Base-by-base conservation (phyloP, 2,888 invertebrate genomes). In the Neocrepidodera transversa region DNA sequence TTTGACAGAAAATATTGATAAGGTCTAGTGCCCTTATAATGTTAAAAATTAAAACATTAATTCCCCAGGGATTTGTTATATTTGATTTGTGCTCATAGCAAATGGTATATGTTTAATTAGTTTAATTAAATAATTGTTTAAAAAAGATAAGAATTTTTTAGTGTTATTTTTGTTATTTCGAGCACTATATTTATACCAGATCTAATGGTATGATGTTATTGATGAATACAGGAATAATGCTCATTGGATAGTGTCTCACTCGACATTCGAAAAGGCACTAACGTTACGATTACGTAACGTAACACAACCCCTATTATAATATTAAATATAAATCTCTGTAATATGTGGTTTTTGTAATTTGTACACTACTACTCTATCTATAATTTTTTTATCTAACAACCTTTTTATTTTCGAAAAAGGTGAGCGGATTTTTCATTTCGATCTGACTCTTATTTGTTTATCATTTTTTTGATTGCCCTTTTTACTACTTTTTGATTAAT, bases 231-330 rank as follows among this genome's bases (percentile, higher is more conserved):
- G 58, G 55, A 63, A 54, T 58, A 57, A 58, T 60, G 58, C 62
- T 56, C 51, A 59, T 64, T 65, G 47, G 58, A 64, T 76, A 75
- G 75, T 79, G 78, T 79, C 79, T 80, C 79, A 79, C 79, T 80
- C 79, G 78, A 79, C 77, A 74, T 72, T 78, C 77, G 76, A 77
- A 73, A 79, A 80, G 80, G 80, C 80, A 80, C 80, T 80, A 78
- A 79, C 78, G 79, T 79, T 76, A 79, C 78, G 69, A 58, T 70
- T 48, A 62, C 60, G 72, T 70, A 73, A 72, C 74, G 73, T 63
- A 78, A 79, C 79, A 79, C 79, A 79, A 79, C 79, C 79, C 79
- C 78, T 78, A 78, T 77, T 74, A 70, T 58, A 72, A 75, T 77
- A 77, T 76, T 77, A 78, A 77, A 77, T 77, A 78, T 77, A 77